Evolutionary conservation across 2,888 invertebrate genomes (phyloP), one percentile per base, ranked within the genome.

Genomic region (Seira musarum): DNA sequence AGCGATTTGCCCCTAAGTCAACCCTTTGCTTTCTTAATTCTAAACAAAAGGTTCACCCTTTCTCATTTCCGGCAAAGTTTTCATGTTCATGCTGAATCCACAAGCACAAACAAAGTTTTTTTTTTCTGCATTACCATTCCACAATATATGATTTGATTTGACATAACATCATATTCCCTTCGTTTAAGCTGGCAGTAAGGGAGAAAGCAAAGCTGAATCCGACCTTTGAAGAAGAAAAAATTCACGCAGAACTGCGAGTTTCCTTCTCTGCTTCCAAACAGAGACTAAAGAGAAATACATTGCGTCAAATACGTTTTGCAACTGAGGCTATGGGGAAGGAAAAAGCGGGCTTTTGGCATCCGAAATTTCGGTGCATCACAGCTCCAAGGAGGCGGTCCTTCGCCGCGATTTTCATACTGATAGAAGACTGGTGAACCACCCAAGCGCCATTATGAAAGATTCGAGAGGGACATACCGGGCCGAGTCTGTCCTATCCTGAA

Each of bases 401-500:
- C 35, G 30, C 60, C 35, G 82, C 64, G 63, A 77, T 80, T 81
- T n/a, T 82, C 69, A 81, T 76, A 80, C 75, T 76, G 81, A 83
- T 74, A 83, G 83, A 81, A 82, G 81, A 71, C 73, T 79, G 83
- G 82, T 75, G 84, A 85, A 85, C 83, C 83, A 85, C 84, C 83
- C 84, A 83, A 85, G 82, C 85, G 85, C 85, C 85, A 85, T 85
- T 85, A 85, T 82, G 76, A 83, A 82, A 83, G 81, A 77, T 79
- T 84, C 70, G 77, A 82, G 80, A 80, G 81, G 74, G 71, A 80
- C 77, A n/a, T n/a, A 70, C 75, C 70, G 75, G 75, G 75, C 81
- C 81, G 81, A 76, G 70, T 81, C 81, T 78, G 46, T 46, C 53
- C 78, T 78, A 78, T 78, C 78, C 78, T 78, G 24, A 49, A 71